Evolutionary conservation across 2,888 invertebrate species (phyloP), one percentile per base, ranked within the genome.

Genomic region (Hartigia nigra): DNA sequence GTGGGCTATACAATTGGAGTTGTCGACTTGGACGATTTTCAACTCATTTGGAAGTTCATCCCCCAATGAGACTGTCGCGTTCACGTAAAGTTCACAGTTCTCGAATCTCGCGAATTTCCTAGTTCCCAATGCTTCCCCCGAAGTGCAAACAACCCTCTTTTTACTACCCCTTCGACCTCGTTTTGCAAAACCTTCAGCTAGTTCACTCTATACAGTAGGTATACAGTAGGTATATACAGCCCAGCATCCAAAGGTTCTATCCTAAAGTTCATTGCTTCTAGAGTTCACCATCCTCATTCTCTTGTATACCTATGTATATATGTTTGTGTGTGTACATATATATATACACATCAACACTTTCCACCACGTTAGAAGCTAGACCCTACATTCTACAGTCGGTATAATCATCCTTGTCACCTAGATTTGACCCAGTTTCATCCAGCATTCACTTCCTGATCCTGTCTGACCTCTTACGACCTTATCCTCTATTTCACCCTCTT

Each of bases 71-170:
- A 55, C 55, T 23, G 55, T 55, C 55, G 23, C 55, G 23, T 9
- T 55, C 55, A 55, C 55, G 23, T 55, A 23, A 55, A 55, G 23
- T 55, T 55, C 55, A 9, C 23, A 55, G 55, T 55, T 55, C 72
- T 72, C 32, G 72, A 55, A 72, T 72, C 72, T 31, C 31, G 31
- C 12, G 31, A 72, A 72, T 72, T 72, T 72, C 31, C 72, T 4
- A 32, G 72, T 72, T 34, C 31, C 32, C 31, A 32, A 72, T 72
- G 72, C 32, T 31, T 31, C 70, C 12, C 12, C 70, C 70, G 32
- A 72, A 72, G 72, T 72, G 72, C 72, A 72, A 72, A 72, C 72
- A 72, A 72, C 32, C 72, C 72, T 55, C 55, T 55, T 55, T 55
- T 55, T 55, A 55, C 72, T 72, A 34, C 72, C 72, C 72, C 72